Percentiles rank a stretch among this genome's conserved stretches.
These are phyloP conservation scores for Rhodeus uyekii DNA, from an alignment of 2,797 vertebrate genomes.

Conservation along the genomic window DNA sequence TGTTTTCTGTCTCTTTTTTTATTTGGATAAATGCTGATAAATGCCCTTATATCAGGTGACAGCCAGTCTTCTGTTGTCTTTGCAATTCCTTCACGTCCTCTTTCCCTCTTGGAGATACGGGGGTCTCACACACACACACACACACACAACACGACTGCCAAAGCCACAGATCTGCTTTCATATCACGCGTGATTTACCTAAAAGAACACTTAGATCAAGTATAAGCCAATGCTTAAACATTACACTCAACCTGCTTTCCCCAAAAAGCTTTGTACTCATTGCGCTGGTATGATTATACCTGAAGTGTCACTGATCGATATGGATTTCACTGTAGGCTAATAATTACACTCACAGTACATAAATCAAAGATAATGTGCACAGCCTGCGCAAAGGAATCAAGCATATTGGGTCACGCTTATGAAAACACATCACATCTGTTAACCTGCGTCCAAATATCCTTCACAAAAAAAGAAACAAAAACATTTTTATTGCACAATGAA, in stretches of 20 bases:
- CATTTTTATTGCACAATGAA: slow-evolving; percentile 44
- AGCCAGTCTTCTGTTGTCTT: slow-evolving; percentile 40
- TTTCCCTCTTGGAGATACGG: slow-evolving; percentile 31
- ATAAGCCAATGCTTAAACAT: background rate
- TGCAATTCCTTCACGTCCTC: slow-evolving; percentile 7
- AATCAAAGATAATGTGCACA: background rate
- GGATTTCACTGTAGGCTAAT: slow-evolving; percentile 31
- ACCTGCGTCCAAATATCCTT: slow-evolving; percentile 32
- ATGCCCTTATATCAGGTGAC: slow-evolving; percentile 44
- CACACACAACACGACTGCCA: background rate
- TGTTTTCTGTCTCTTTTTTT: slow-evolving; percentile 35
- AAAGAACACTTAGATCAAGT: background rate
- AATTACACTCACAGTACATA: slow-evolving; percentile 15
- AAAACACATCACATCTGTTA: slow-evolving; percentile 55
- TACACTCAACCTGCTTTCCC: background rate
- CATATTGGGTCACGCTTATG: background rate
- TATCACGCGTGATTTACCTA: background rate
- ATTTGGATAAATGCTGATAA: slow-evolving; percentile 39
- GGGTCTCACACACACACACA: slow-evolving; percentile 31
- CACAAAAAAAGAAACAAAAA: slow-evolving; percentile 50
- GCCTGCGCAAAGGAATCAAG: background rate
- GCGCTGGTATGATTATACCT: background rate
- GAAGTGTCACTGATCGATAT: background rate
- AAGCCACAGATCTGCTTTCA: background rate
- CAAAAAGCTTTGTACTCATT: background rate